Evolutionary conservation across 2,888 invertebrate species (phyloP).

Genomic region (Tiliacea aurago): DNA sequence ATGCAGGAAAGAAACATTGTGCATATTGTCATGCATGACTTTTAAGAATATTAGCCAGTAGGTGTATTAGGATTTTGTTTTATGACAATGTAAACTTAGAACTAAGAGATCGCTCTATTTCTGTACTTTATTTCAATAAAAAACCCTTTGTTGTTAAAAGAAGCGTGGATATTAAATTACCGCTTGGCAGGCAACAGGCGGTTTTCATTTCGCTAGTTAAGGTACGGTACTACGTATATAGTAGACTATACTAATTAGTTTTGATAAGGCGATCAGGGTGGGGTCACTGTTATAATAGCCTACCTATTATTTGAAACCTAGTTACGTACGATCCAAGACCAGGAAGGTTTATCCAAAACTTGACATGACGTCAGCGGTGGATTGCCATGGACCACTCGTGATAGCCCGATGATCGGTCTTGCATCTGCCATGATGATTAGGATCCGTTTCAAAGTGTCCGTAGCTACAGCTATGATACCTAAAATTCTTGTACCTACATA

Average conservation of each 20-base stretch:
- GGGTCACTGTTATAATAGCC: not conserved
- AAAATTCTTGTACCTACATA: not conserved
- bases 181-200: not conserved
- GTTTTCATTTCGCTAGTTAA: not conserved
- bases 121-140: not conserved
- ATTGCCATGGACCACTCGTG: not conserved
- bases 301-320: not conserved
- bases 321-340: too few relatives aligned
- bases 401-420: not conserved
- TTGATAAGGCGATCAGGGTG: not conserved
- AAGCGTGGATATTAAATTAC: not conserved
- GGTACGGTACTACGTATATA: too few relatives aligned
- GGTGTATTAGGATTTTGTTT: not conserved
- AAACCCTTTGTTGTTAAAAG: not conserved
- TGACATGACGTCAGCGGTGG: not conserved
- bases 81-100: not conserved
- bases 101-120: not conserved
- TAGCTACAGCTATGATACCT: not conserved
- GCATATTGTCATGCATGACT: not conserved
- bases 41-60: not conserved
- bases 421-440: not conserved
- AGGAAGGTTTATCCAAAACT: not conserved
- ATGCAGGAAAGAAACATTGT: not conserved
- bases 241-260: not conserved
- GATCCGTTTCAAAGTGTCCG: not conserved